These are phyloP conservation scores for Belonocnema kinseyi DNA, from an alignment of 1,140 invertebrate species.

Conservation along the genomic window DNA sequence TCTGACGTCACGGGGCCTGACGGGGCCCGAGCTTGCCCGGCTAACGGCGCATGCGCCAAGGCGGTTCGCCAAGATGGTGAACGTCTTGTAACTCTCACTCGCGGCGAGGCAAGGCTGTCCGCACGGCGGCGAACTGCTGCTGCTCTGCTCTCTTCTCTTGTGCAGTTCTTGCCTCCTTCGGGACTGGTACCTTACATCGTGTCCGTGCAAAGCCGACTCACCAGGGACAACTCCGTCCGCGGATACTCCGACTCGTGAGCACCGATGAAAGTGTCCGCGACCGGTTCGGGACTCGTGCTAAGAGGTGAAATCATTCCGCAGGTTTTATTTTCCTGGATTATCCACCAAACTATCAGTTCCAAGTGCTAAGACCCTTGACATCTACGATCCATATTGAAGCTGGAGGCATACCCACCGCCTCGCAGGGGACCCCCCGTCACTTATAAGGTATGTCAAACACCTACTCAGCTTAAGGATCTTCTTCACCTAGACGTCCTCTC, in stretches of 20 bases:
- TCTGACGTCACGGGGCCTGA: constrained; percentile 67
- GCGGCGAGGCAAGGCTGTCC: constrained; percentile 61
- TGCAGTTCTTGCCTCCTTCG: constrained; percentile 15
- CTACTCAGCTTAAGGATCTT: not conserved
- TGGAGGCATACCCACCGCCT: constrained; percentile 35
- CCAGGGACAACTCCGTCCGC: constrained; percentile 34
- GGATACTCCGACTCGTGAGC: constrained; percentile 29
- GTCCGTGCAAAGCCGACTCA: not conserved
- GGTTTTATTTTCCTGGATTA: not conserved
- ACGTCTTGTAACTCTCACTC: constrained; percentile 69
- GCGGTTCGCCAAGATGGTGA: constrained; percentile 69
- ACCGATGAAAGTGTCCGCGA: constrained; percentile 43
- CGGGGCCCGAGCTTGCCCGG: constrained; percentile 45
- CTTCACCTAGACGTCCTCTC: not conserved
- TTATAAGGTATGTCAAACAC: constrained; percentile 48
- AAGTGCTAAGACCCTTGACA: constrained; percentile 45
- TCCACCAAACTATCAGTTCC: constrained; percentile 30
- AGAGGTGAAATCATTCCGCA: not conserved
- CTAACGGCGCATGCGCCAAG: constrained; percentile 63
- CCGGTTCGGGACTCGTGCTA: constrained; percentile 17
- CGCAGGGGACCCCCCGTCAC: constrained; percentile 39
- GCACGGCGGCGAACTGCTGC: constrained; percentile 54
- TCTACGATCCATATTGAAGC: constrained; percentile 55
- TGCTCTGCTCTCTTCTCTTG: constrained; percentile 32
- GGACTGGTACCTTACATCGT: constrained; percentile 30